Conservation (phyloP, 2,888 invertebrate genomes). For the Caenorhabditis auriculariae region DNA sequence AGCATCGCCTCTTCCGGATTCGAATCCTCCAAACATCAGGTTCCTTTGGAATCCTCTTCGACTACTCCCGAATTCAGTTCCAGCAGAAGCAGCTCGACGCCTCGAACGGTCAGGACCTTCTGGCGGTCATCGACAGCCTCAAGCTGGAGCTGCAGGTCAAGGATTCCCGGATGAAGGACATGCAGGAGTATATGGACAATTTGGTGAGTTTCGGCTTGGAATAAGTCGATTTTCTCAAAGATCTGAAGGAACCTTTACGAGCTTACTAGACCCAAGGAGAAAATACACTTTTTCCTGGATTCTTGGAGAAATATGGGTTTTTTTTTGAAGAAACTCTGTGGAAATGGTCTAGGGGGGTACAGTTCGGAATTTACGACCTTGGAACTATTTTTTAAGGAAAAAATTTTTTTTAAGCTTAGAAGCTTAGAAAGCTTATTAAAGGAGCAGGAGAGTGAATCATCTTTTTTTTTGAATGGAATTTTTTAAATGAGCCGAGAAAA, state of each 20-base stretch:
- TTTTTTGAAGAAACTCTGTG: too few relatives aligned
- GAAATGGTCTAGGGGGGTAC: too few relatives aligned
- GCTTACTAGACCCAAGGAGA: too few relatives aligned
- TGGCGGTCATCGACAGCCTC: constrained; percentile 52
- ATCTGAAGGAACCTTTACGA: background rate
- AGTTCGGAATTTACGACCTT: too few relatives aligned
- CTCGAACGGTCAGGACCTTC: constrained; percentile 31
- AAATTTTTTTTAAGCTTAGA: too few relatives aligned
- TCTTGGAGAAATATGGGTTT: background rate
- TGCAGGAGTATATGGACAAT: constrained; percentile 41
- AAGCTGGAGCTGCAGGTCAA: constrained; percentile 50
- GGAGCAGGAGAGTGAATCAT: too few relatives aligned
- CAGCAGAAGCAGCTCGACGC: constrained; percentile 12
- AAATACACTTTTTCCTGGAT: too few relatives aligned
- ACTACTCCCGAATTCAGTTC: background rate
- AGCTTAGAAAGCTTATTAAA: too few relatives aligned
- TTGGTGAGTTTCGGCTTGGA: constrained; percentile 63
- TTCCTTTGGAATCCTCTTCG: background rate
- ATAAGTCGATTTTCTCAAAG: background rate
- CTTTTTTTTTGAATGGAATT: too few relatives aligned
- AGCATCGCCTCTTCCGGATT: constrained; percentile 35
- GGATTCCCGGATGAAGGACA: constrained; percentile 38
- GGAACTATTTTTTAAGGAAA: too few relatives aligned
- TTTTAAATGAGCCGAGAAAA: too few relatives aligned
- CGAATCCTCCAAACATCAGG: constrained; percentile 21